A percentile compares a stretch with the other conserved stretches of the same genome.
Conservation (phyloP, 2,888 invertebrate genomes). For the Scaptodrosophila latifasciaeformis region DNA sequence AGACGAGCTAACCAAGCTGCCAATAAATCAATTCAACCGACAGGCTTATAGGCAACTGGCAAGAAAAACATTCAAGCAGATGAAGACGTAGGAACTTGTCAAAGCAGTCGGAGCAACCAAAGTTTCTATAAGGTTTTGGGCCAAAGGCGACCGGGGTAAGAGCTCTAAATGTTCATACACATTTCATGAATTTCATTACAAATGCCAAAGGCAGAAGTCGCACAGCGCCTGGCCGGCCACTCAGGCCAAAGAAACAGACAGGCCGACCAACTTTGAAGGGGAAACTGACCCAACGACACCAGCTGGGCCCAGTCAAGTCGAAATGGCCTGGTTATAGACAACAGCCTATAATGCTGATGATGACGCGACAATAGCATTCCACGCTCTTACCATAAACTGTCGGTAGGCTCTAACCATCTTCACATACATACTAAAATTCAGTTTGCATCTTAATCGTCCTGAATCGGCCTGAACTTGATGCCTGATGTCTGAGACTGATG, state of each 20-base stretch:
- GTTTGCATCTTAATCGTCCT: slow-evolving; percentile 64
- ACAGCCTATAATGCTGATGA: slow-evolving; percentile 25
- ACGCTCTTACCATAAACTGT: slow-evolving; percentile 1
- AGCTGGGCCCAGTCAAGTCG: slow-evolving; percentile 51
- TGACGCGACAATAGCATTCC: slow-evolving; percentile 4
- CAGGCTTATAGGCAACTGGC: slow-evolving; percentile 33
- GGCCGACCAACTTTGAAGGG: background rate
- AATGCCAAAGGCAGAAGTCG: slow-evolving; percentile 51
- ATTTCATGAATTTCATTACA: slow-evolving; percentile 44
- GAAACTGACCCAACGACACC: slow-evolving; percentile 16
- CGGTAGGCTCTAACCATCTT: too few relatives aligned
- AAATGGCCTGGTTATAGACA: slow-evolving; percentile 31
- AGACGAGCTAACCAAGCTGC: slow-evolving; percentile 14
- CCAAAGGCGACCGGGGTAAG: too few relatives aligned
- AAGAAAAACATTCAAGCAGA: slow-evolving; percentile 10
- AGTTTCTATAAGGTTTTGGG: slow-evolving; percentile 3
- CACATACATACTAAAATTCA: slow-evolving; percentile 67
- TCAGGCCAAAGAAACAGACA: slow-evolving; percentile 32
- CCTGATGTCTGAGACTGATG: too few relatives aligned
- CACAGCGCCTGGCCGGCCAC: slow-evolving; percentile 44
- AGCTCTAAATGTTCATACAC: slow-evolving; percentile 9
- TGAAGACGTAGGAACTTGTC: background rate
- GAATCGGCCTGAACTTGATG: too few relatives aligned
- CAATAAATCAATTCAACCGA: slow-evolving; percentile 61
- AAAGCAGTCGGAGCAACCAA: background rate